Base-by-base conservation (phyloP, 2,113 vertebrate genomes). In the Puntigrus tetrazona region DNA sequence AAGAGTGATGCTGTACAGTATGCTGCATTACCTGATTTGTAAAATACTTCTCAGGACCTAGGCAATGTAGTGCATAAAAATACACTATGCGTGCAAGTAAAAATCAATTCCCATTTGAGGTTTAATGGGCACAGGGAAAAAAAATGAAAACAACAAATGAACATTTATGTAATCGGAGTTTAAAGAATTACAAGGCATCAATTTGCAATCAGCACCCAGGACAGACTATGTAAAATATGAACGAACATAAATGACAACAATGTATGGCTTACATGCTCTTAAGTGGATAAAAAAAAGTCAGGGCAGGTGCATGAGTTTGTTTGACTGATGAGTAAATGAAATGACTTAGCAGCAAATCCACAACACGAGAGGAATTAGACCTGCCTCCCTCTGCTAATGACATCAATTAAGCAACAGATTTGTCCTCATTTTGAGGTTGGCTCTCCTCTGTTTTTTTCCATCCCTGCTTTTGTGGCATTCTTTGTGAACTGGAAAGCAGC, bases 401-500 rank as follows among this genome's bases (percentile, higher is more conserved):
- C 87, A 82, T 87, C 84, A 86, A 89, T 88, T 89, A 87, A 77
- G 82, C 57, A 78, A 76, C 79, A 72, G 85, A 90, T 86, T 86
- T 88, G 81, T 74, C 78, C 84, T 88, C 79, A 87, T 88, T 77
- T 84, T 65, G 74, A 57, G 67, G 45, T 70, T 81, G 86, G 78
- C 75, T 79, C 83, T 81, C 36, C 34, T 79, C 82, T 78, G 79
- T 83, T 57, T 85, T 50, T 50, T 20, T 50, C 47, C 5, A 50
- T 50, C 47, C 47, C 47, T 69, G 67, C 25, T 65, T 84, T 83
- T 73, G 73, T 52, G 4, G 76, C 82, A 31, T 73, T 84, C 74
- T 78, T 55, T 52, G 79, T 84, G 79, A 82, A 52, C 29, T 69
- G 50, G n/a, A 72, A 81, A 36, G 57, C 74, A 81, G 74, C n/a